Base-by-base conservation (phyloP, 2,888 invertebrate species). In the Xestia ashworthii region DNA sequence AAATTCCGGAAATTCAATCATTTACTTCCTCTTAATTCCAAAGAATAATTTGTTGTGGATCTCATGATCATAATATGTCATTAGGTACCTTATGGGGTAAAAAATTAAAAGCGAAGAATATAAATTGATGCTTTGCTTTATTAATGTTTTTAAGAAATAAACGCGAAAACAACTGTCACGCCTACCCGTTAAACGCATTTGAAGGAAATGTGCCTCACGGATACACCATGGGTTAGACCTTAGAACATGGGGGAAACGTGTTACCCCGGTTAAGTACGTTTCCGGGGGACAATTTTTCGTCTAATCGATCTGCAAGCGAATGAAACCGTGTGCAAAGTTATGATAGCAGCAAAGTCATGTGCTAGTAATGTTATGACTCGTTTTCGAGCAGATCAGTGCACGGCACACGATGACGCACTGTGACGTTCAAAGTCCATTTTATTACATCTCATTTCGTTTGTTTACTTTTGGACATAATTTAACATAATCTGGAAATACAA, bases 391-490 rank as follows among this genome's bases (percentile, higher is more conserved):
- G 19, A 55, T 60, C 44, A 70, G 60, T 70, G 41, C n/a, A 60
- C 55, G 12, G 55, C n/a, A 60, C 22, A 3, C n/a, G 5, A 38
- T 82, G 76, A 82, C 82, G 44, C 71, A 69, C 38, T 19, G 19
- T 44, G 41, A 14, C 12, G 86, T 55, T 72, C 76, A 83, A 69
- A 64, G 76, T 76, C 73, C 84, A 79, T 69, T 62, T 71, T 38
- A 74, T 75, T 83, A 38, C 70, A 48, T 75, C 78, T 60, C 69
- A 55, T 71, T 84, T 82, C 67, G 32, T 82, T 60, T 64, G 58
- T 71, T 62, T 66, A 66, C 46, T 46, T 74, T 74, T 41, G 19
- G 46, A 60, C 41, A 67, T 71, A 81, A 48, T 55, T 32, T 2
- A 66, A 44, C 44, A 55, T 62, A 71, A 64, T 76, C 67, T 72